Percentiles rank a stretch among this genome's conserved stretches.
These are phyloP conservation scores for Eudemis profundana DNA, from an alignment of 2,888 invertebrate species.

Conservation along the genomic window DNA sequence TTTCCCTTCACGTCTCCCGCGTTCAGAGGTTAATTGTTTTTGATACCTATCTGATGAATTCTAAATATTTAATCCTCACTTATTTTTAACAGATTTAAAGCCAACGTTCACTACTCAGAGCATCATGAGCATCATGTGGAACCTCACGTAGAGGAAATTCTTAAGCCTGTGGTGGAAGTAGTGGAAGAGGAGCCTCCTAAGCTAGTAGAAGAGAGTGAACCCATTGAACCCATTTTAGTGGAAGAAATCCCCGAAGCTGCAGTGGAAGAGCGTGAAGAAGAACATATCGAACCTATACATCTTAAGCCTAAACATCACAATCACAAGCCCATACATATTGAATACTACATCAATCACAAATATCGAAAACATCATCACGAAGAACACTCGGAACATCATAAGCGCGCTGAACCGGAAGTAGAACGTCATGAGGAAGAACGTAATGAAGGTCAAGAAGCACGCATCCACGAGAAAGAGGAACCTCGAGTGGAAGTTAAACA, in stretches of 20 bases:
- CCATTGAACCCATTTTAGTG: constrained; percentile 4
- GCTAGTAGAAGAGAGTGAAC: constrained; percentile 16
- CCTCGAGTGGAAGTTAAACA: constrained; percentile 10
- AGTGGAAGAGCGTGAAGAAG: constrained; percentile 39
- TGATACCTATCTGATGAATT: no score
- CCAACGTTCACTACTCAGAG: constrained; percentile 50
- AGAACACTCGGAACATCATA: constrained; percentile 14
- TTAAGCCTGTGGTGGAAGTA: constrained; percentile 3
- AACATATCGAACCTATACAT: constrained; percentile 38
- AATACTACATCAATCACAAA: constrained; percentile 33
- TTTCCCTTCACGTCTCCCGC: no score
- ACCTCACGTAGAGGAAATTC: constrained; percentile 12
- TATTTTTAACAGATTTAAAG: constrained; percentile 51
- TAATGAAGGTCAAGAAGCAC: constrained; percentile 10
- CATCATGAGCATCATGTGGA: constrained; percentile 45
- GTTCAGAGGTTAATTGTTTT: no score
- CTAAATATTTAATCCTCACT: constrained; percentile 12
- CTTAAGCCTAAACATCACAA: constrained; percentile 13
- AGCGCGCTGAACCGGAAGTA: background rate
- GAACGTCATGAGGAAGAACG: constrained; percentile 18
- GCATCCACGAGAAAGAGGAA: constrained; percentile 5
- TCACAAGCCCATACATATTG: constrained; percentile 27
- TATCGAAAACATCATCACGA: constrained; percentile 23
- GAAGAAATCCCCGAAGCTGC: background rate
- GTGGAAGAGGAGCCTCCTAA: background rate